A percentile compares a stretch with the other conserved stretches of the same genome.
Conservation (phyloP, 2,797 vertebrate species). For the Glossophaga mutica region DNA sequence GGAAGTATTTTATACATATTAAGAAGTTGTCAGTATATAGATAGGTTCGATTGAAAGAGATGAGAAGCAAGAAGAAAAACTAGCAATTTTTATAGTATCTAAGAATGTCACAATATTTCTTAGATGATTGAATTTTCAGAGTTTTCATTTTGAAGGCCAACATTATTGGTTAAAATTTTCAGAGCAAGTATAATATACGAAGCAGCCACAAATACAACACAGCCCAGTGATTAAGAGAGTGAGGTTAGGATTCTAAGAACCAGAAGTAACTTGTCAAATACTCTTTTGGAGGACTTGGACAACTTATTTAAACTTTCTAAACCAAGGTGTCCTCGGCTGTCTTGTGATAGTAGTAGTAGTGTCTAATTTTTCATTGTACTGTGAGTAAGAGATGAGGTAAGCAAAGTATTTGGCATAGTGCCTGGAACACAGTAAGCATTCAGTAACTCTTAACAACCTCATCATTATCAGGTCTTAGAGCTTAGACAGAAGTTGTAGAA, state of each 20-base stretch:
- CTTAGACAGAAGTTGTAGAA: neutral
- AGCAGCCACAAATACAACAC: neutral
- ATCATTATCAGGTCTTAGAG: neutral
- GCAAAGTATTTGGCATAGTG: neutral
- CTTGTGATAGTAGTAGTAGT: neutral
- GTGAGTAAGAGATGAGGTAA: neutral
- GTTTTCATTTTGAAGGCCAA: neutral
- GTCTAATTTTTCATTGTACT: neutral
- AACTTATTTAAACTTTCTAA: neutral
- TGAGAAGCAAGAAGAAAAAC: neutral
- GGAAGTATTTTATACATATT: neutral
- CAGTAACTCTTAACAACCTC: neutral
- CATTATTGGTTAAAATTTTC: neutral
- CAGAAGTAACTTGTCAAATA: neutral
- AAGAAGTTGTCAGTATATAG: neutral
- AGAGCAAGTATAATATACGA: neutral
- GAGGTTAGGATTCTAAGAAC: neutral
- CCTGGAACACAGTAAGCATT: neutral
- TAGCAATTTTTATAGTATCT: neutral
- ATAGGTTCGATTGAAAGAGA: slow-evolving; percentile 24
- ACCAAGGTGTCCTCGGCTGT: neutral
- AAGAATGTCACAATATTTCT: neutral
- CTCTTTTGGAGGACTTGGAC: neutral
- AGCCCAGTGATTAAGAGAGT: neutral
- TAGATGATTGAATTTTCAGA: neutral